Percentiles rank a stretch among this genome's conserved stretches.
These are phyloP conservation scores for Phasianus colchicus DNA, from an alignment of 2,113 vertebrate genomes.

Conservation along the genomic window DNA sequence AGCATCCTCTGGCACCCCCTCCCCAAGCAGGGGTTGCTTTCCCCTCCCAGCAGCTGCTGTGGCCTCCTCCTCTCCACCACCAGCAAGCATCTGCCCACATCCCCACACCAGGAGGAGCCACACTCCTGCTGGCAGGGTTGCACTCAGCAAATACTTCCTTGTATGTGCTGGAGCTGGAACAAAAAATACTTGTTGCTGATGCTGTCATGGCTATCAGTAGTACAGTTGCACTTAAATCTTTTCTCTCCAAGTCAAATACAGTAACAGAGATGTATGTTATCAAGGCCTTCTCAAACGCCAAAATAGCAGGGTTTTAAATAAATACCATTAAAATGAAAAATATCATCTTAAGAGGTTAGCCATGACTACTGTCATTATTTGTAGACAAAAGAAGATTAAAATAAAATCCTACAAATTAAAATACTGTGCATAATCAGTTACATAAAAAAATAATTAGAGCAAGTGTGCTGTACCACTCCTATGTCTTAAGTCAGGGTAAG, in stretches of 20 bases:
- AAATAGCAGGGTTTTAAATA: slow-evolving; percentile 25
- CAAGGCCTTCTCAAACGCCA: background rate
- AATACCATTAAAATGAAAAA: slow-evolving; percentile 1
- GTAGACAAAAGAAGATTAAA: background rate
- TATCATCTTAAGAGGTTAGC: background rate
- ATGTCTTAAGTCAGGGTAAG: background rate
- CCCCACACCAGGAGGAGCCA: background rate
- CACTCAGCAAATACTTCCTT: slow-evolving; percentile 2
- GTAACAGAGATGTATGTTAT: background rate
- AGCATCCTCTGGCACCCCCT: background rate
- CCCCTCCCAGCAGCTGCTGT: slow-evolving; percentile 1
- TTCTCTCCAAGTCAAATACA: slow-evolving; percentile 5
- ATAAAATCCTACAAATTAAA: slow-evolving; percentile 15
- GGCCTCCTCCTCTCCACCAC: background rate
- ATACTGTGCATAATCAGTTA: background rate
- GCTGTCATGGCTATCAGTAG: background rate
- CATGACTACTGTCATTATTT: background rate
- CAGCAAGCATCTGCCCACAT: slow-evolving; percentile 20
- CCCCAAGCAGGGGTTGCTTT: background rate
- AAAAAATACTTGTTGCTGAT: slow-evolving; percentile 31
- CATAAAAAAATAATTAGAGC: slow-evolving; percentile 7
- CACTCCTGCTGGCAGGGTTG: background rate
- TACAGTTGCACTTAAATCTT: background rate
- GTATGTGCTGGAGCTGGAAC: background rate
- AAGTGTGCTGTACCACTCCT: background rate